Evolutionary conservation across 2,888 invertebrate species (phyloP).

Genomic region (Syrphus vitripennis): DNA sequence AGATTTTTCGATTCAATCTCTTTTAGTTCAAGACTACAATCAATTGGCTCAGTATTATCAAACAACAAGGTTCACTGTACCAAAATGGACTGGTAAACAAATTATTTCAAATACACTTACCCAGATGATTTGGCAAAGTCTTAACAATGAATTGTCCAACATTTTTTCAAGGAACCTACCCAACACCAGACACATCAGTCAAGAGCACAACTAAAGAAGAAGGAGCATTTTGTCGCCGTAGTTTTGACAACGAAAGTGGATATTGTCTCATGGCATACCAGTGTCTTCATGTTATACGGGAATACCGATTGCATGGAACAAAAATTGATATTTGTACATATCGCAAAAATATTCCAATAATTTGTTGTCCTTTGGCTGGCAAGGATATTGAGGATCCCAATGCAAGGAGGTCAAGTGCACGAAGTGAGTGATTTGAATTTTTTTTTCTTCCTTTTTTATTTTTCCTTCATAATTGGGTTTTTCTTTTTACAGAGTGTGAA

Average conservation of each 20-base stretch:
- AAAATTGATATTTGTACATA: constrained; percentile 77
- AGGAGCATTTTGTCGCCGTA: constrained; percentile 78
- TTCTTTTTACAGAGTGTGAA: constrained; percentile 81
- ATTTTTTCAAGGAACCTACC: neutral
- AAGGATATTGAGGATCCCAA: constrained; percentile 74
- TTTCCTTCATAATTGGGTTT: neutral
- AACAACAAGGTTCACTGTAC: constrained; percentile 70
- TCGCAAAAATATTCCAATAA: constrained; percentile 78
- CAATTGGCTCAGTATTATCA: constrained; percentile 71
- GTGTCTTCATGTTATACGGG: constrained; percentile 78
- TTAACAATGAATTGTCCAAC: constrained; percentile 1
- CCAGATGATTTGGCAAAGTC: neutral
- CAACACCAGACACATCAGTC: too few species aligned
- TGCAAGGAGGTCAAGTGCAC: constrained; percentile 76
- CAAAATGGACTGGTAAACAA: constrained; percentile 47
- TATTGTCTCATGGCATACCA: constrained; percentile 78
- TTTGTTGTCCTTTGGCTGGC: constrained; percentile 78
- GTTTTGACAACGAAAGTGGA: constrained; percentile 78
- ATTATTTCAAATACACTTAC: neutral
- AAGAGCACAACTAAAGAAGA: constrained; percentile 65
- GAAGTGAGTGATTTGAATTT: constrained; percentile 74
- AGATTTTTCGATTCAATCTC: constrained; percentile 7
- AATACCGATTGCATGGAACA: constrained; percentile 77
- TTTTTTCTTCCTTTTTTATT: too few species aligned
- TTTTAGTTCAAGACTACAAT: constrained; percentile 43